Conservation (phyloP, 2,888 invertebrate species). For the Hymenopus coronatus region DNA sequence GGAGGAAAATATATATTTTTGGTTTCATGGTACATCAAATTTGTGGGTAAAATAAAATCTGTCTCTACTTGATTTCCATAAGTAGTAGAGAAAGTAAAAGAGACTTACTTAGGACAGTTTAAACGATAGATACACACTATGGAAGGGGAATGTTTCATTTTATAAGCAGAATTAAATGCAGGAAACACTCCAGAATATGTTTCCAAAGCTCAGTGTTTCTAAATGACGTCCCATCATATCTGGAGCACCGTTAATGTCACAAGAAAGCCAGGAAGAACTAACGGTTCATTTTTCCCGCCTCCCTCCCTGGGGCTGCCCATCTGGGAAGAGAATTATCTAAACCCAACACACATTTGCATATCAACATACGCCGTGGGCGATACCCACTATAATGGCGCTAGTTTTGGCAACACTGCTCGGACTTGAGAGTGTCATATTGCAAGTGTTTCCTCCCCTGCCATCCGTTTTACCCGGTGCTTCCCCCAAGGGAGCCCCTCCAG, state of each 20-base stretch:
- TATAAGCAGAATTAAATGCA: too few species aligned
- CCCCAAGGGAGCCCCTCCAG: not conserved
- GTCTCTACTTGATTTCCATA: too few species aligned
- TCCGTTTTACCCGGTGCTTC: not conserved
- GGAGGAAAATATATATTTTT: too few species aligned
- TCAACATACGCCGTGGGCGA: slow-evolving; percentile 37
- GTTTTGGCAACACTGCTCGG: not conserved
- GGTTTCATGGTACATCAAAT: too few species aligned
- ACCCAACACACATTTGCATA: slow-evolving; percentile 40
- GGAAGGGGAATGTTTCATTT: too few species aligned
- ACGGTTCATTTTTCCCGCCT: not conserved
- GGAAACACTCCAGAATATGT: too few species aligned
- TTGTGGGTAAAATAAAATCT: too few species aligned
- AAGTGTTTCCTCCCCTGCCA: not conserved
- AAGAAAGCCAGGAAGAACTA: not conserved
- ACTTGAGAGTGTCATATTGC: not conserved
- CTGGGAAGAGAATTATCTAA: slow-evolving; percentile 38
- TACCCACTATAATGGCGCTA: slow-evolving; percentile 24
- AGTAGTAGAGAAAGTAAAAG: too few species aligned
- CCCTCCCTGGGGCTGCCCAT: not conserved
- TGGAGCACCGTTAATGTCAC: not conserved
- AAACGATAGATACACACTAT: too few species aligned
- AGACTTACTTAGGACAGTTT: too few species aligned
- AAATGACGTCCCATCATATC: too few species aligned
- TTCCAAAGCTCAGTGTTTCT: too few species aligned